Evolutionary conservation across 2,797 vertebrate genomes (phyloP), one percentile per base, ranked within the genome.

Genomic region (Antrozous pallidus): DNA sequence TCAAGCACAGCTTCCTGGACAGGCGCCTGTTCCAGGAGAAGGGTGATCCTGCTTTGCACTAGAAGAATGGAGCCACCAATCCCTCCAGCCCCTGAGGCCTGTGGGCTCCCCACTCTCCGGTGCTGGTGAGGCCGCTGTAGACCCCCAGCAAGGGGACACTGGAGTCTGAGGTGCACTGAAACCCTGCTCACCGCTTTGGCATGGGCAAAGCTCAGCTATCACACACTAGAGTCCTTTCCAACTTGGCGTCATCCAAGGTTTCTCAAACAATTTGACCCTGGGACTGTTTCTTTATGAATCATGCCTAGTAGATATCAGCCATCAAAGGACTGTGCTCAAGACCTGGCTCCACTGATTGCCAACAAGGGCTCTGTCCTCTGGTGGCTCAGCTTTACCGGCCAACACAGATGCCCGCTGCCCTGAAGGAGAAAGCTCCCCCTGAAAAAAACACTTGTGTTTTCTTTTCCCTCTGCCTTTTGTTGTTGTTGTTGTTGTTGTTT

Each of bases 171-270:
- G 24, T 9, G 13, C 63, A 22, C 42, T 38, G 63, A 40, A 42
- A 47, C 0, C 0, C 78, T n/a, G 31, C 14, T 51, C 12, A 1
- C 56, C 42, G 11, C 54, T 6, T 1, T 11, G 18, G 14, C 13
- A 4, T 11, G 38, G 13, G 9, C 40, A 26, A 12, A 67, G 31
- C 58, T 86, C 26, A 42, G n/a, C 78, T 26, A 0, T 17, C 6
- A 2, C 4, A 3, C 33, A 26, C 31, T 26, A 36, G 18, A 83
- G 45, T 20, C 26, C 63, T 73, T 58, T 84, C 54, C 18, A 38
- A 69, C 36, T 73, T 24, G 24, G 67, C 58, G 71, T 95, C 81
- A 45, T 9, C 28, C 81, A 84, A n/a, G 26, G 0, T 69, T 33
- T 80, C 86, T 58, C 73, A 65, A 22, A 10, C 17, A 28, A 10